phyloP scores from a whole-genome alignment of 2,797 vertebrate genomes.

The Liparis tanakae region DNA sequence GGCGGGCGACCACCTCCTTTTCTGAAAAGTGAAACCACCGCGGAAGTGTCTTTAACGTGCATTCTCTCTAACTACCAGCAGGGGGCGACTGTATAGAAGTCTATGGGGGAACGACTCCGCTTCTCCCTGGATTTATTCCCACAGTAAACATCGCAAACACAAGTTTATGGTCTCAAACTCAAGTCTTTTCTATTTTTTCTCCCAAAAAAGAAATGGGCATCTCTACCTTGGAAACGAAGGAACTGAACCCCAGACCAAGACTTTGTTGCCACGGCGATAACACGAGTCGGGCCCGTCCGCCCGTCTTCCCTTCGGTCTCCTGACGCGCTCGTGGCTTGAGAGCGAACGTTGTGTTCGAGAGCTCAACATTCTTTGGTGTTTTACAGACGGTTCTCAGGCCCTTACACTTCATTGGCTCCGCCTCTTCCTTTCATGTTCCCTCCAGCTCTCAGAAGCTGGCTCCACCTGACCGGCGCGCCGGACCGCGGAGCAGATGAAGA shows the following conservation, averaged over 20 bases:
- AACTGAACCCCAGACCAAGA: neutral
- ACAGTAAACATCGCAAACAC: neutral
- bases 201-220: neutral
- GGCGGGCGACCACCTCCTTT: neutral
- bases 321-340: neutral
- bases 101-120: neutral
- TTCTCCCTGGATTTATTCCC: neutral
- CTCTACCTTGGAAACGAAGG: too few relatives aligned
- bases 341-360: neutral
- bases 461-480: slow-evolving; percentile 28
- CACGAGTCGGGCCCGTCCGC: neutral
- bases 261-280: neutral
- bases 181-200: neutral
- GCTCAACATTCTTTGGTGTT: neutral
- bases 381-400: neutral
- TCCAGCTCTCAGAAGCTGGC: slow-evolving; percentile 12
- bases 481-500: slow-evolving; percentile 13
- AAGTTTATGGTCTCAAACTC: neutral
- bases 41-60: neutral
- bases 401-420: neutral
- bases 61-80: neutral
- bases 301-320: neutral
- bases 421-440: neutral
- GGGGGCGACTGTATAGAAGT: neutral
- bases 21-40: neutral